Evolutionary conservation across 2,113 vertebrate genomes (phyloP), one percentile per base, ranked within the genome.

Genomic region (Cyanoramphus novaezelandiae): DNA sequence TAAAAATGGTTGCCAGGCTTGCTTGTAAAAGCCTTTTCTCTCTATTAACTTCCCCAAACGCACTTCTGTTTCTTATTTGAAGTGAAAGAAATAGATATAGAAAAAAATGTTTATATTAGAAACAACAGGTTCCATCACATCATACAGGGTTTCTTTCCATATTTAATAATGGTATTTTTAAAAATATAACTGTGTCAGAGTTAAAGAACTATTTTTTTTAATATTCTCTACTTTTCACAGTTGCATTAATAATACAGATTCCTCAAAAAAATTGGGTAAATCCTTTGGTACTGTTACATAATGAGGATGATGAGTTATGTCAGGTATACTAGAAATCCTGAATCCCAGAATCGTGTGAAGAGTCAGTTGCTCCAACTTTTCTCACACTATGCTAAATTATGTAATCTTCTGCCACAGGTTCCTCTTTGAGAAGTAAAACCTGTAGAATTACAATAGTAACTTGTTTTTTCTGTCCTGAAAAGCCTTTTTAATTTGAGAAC

Each of bases 111-210:
- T 19, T 33, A 35, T 23, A 13, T 37, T 63, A 80, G n/a, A 87
- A 80, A 65, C 52, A 11, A 43, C 33, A 60, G 15, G 10, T 91
- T 77, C 25, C 14, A 70, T 59, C 7, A 41, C 3, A 52, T 9
- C 3, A 12, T n/a, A 47, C 5, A 62, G 11, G 10, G 43, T 18
- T 0, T 1, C 41, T 71, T 72, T 69, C 60, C 6, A 33, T 39
- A 9, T 59, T 69, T 83, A 86, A 63, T 2, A 0, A 46, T 17
- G 18, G 3, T 1, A 10, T 60, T 83, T 92, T 67, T 37, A 4
- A n/a, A 35, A 68, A 86, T 59, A 5, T 20, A 82, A 50, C 33
- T 67, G 16, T 44, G 17, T 43, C 60, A 41, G 69, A n/a, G 0
- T 44, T 50, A 21, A 65, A 33, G 1, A 28, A 10, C 46, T 27